Evolutionary conservation across 2,113 vertebrate species (phyloP), one percentile per base, ranked within the genome.

Genomic region (Gadus chalcogrammus): DNA sequence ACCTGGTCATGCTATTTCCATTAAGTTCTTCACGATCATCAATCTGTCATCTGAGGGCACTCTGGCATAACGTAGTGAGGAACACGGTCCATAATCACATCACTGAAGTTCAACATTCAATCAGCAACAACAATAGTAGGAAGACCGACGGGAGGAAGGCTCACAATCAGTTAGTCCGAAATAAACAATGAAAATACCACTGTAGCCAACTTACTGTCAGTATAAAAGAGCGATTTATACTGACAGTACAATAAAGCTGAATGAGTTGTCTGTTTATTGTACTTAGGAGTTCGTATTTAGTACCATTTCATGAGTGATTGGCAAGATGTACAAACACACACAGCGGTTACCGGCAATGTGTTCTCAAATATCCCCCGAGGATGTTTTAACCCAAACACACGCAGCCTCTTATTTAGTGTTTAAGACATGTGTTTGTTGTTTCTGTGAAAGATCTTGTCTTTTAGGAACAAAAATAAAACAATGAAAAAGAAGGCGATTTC

Each of bases 51-150:
- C 42, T 9, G 42, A 48, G 2, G 42, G 42, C 42, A 13, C 42
- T 48, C 42, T 48, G 42, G 42, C 42, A 9, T 9, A 9, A 48
- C 8, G 42, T 48, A 13, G 42, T 48, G 11, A 48, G 42, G 9
- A 48, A 48, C 42, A 13, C 12, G 42, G 9, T 48, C 42, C 42
- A 48, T 48, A 48, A 12, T 48, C 38, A 70, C 9, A 18, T 74
- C 75, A 72, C 28, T 66, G 52, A 77, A 86, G 67, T 74, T 68
- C 74, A 82, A 85, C 82, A 84, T 81, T 80, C 76, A 88, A 85
- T 87, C 27, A 85, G 65, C 70, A 75, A 27, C 42, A 48, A 88
- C 86, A 88, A 88, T 86, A 65, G 78, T 38, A 88, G 84, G 81
- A 86, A 88, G 81, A 76, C 84, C 76, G 77, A 84, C 71, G 74